Conservation (phyloP, 1,140 invertebrate species). For the Saccostrea glomerata region DNA sequence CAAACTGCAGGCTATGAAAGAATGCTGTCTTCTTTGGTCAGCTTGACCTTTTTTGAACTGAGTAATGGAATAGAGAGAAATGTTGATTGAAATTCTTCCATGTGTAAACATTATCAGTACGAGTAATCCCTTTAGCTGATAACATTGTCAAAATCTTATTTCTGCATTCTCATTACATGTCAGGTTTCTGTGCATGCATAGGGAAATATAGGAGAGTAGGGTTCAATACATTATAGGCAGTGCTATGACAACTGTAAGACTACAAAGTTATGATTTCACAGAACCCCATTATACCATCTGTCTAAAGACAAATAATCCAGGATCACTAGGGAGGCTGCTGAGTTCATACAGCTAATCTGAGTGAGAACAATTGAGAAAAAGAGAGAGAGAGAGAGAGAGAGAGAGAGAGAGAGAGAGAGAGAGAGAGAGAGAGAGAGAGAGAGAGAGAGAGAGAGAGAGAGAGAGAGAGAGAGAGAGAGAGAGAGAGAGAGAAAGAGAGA, state of each 20-base stretch:
- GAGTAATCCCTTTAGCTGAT: conserved; percentile 26
- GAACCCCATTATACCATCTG: conserved; percentile 11
- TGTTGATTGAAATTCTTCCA: conserved; percentile 35
- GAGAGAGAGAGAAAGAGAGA: conserved; percentile 11
- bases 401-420: neutral
- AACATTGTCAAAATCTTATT: neutral
- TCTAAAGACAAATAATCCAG: neutral
- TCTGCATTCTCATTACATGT: conserved; percentile 24
- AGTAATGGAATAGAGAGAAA: neutral
- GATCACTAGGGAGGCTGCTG: neutral
- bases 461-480: conserved; percentile 13
- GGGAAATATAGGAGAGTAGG: neutral
- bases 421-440: conserved; percentile 6
- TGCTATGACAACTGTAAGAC: conserved; percentile 16
- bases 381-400: conserved; percentile 14
- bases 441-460: conserved; percentile 13
- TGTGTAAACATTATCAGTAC: conserved; percentile 14
- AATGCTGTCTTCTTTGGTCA: neutral
- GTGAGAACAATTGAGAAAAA: neutral
- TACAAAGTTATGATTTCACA: neutral
- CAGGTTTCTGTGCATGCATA: conserved; percentile 8
- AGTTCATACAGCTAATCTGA: neutral
- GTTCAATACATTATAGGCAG: neutral
- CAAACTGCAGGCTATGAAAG: conserved; percentile 25
- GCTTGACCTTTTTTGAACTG: conserved; percentile 24